Base-by-base conservation (phyloP, 2,888 invertebrate genomes). In the Lasioglossum leucozonium region DNA sequence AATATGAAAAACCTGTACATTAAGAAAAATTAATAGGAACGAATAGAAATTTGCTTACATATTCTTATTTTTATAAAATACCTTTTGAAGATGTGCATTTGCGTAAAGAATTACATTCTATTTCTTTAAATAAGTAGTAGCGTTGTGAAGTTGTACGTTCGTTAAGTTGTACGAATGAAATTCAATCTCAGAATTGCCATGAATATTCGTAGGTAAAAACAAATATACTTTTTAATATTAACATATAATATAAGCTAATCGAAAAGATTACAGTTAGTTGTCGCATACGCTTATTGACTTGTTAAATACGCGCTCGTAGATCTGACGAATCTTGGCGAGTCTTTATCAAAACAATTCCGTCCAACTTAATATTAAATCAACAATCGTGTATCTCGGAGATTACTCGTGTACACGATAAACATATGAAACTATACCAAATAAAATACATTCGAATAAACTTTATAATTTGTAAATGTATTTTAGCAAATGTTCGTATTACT, bases 261-360 rank as follows among this genome's bases (percentile, higher is more conserved):
- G 30, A 82, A 82, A 78, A 18, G 22, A 73, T 42, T 72, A 55
- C 4, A 55, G 74, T 62, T 72, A 22, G 16, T 10, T 69, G n/a
- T 72, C 40, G 58, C 40, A 42, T 42, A 75, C 72, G 47, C 67
- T 74, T 77, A 16, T 73, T 18, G 34, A 62, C 22, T 26, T n/a
- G n/a, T n/a, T 55, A 16, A 44, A 77, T 37, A 51, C 67, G 44
- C 72, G 42, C 69, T 40, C 72, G 22, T 75, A 81, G 74, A 62
- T 65, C 47, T 72, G 58, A 73, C 47, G 22, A 26, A 69, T 47
- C 37, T 73, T 73, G 18, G 71, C 40, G 69, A 74, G 81, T 79
- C 84, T 77, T 86, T 83, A 85, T 79, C 86, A 79, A 84, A 76
- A 72, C 62, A 75, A 85, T 77, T 79, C 85, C 85, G 85, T 84